Conservation (phyloP, 2,113 vertebrate genomes). For the Oncorhynchus nerka region DNA sequence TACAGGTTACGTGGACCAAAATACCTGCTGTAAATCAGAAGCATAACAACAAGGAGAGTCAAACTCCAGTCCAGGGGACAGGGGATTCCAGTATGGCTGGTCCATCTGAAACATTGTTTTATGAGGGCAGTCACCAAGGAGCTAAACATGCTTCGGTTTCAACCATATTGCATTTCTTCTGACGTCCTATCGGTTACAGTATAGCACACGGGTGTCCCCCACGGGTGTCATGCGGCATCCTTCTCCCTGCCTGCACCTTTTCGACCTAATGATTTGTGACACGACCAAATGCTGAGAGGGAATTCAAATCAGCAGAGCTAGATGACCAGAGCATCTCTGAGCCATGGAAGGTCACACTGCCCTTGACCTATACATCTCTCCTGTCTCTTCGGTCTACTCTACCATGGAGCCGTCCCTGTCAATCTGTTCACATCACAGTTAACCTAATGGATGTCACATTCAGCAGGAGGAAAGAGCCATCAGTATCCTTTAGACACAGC, state of each 20-base stretch:
- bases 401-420: constrained; percentile 27
- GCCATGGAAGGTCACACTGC: constrained; percentile 38
- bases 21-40: not conserved
- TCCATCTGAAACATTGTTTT: constrained; percentile 5
- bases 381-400: too few relatives aligned
- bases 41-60: constrained; percentile 17
- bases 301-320: constrained; percentile 39
- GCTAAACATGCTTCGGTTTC: not conserved
- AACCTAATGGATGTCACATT: constrained; percentile 40
- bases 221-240: not conserved
- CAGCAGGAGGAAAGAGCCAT: constrained; percentile 23
- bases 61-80: not conserved
- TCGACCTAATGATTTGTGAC: constrained; percentile 34
- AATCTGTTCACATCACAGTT: constrained; percentile 35
- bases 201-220: not conserved
- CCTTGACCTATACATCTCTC: constrained; percentile 59
- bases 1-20: constrained; percentile 31
- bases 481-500: constrained; percentile 1
- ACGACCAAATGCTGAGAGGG: constrained; percentile 48
- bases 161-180: not conserved
- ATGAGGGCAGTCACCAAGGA: not conserved
- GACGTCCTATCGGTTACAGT: not conserved
- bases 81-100: too few relatives aligned
- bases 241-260: not conserved
- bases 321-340: constrained; percentile 47